Conservation (phyloP, 2,888 invertebrate genomes). For the Blastobasis lacticolella region DNA sequence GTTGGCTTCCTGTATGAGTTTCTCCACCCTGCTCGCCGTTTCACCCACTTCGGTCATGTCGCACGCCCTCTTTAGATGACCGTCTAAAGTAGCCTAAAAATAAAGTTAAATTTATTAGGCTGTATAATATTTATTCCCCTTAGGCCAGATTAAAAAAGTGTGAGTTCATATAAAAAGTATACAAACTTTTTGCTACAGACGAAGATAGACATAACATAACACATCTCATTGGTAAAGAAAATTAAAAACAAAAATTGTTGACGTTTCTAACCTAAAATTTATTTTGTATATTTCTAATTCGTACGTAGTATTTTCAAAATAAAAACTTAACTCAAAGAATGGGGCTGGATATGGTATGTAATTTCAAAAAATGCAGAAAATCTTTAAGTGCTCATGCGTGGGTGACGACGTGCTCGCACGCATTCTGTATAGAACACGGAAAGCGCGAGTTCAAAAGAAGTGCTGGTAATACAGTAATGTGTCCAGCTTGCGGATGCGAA, state of each 20-base stretch:
- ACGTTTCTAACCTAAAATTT: conserved; percentile 10
- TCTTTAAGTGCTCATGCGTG: conserved; percentile 61
- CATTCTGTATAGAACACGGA: conserved; percentile 71
- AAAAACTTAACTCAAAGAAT: conserved; percentile 20
- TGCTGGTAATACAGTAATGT: conserved; percentile 55
- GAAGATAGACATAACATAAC: no score
- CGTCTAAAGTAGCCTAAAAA: conserved; percentile 80
- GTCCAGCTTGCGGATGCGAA: conserved; percentile 67
- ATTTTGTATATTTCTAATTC: not conserved
- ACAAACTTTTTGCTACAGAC: not conserved
- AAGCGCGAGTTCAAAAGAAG: conserved; percentile 63
- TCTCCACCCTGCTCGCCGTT: conserved; percentile 86
- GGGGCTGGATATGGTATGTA: conserved; percentile 64
- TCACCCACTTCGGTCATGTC: conserved; percentile 94
- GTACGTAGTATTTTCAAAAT: not conserved
- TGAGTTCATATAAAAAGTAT: not conserved
- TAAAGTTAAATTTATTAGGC: not conserved
- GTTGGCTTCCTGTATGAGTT: conserved; percentile 83
- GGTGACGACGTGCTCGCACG: conserved; percentile 72
- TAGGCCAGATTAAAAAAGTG: not conserved
- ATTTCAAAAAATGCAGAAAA: conserved; percentile 68
- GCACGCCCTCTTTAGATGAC: conserved; percentile 83
- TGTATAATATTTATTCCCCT: not conserved
- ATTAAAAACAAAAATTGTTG: conserved; percentile 10
- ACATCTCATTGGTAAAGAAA: no score